Evolutionary conservation across 2,113 vertebrate genomes (phyloP).

Genomic region (Corythaeola cristata): DNA sequence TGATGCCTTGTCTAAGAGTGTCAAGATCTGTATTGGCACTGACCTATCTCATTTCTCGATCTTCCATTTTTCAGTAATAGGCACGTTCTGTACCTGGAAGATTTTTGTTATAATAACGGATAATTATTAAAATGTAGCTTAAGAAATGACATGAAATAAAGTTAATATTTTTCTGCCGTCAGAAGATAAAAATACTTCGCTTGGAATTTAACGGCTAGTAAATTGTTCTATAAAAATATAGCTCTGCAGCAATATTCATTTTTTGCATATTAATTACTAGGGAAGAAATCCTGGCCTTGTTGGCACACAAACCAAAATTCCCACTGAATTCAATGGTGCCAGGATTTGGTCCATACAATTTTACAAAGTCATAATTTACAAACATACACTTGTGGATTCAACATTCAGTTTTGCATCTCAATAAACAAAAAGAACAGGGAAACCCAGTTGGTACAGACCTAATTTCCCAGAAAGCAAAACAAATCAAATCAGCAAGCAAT

Average conservation of each 20-base stretch:
- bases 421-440: not conserved
- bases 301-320: not conserved
- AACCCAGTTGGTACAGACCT: not conserved
- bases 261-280: not conserved
- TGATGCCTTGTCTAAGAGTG: not conserved
- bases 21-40: not conserved
- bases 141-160: constrained; percentile 38
- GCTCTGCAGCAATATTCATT: not conserved
- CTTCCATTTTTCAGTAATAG: constrained; percentile 15
- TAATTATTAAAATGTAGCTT: constrained; percentile 18
- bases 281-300: not conserved
- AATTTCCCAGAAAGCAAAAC: not conserved
- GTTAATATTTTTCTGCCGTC: constrained; percentile 16
- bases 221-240: constrained; percentile 1
- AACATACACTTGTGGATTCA: not conserved
- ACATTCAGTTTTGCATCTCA: not conserved
- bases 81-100: not conserved
- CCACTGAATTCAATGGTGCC: not conserved
- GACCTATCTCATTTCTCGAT: not conserved
- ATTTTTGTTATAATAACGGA: constrained; percentile 7
- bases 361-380: not conserved
- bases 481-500: not conserved
- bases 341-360: not conserved
- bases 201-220: not conserved
- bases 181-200: constrained; percentile 21